These are phyloP conservation scores for Centropristis striata DNA, from an alignment of 2,113 vertebrate genomes.

Conservation along the genomic window DNA sequence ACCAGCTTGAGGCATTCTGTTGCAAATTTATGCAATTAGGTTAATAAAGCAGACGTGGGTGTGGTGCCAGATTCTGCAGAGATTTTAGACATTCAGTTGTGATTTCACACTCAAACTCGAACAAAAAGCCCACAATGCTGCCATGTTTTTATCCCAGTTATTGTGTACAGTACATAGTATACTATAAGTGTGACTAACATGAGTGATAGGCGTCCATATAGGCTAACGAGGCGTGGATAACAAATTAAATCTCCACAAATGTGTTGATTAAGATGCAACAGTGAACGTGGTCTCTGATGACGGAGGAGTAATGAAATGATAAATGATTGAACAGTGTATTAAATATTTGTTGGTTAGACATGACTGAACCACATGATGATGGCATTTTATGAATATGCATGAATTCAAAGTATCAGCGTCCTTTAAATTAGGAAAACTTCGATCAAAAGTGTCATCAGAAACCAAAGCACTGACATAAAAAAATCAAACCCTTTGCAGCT, in stretches of 20 bases:
- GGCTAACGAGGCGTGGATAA: conserved; percentile 62
- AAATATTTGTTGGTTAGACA: conserved; percentile 17
- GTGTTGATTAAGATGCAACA: conserved; percentile 62
- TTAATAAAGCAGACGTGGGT: conserved; percentile 43
- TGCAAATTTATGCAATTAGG: conserved; percentile 28
- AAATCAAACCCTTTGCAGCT: not conserved
- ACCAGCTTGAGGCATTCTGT: not conserved
- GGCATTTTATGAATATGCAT: not conserved
- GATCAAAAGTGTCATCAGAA: not conserved
- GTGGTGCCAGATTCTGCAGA: conserved; percentile 19
- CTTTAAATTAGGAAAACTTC: not conserved
- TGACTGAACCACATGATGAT: not conserved
- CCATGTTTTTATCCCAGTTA: not conserved
- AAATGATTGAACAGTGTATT: conserved; percentile 13
- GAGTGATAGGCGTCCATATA: conserved; percentile 33
- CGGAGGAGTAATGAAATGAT: not conserved
- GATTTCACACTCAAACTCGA: conserved; percentile 3
- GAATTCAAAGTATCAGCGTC: not conserved
- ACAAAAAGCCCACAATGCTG: not conserved
- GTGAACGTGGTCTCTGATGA: conserved; percentile 34
- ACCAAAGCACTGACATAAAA: not conserved
- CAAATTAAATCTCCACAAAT: conserved; percentile 57
- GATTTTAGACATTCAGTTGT: conserved; percentile 8
- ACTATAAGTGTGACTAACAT: conserved; percentile 34
- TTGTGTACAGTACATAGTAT: conserved; percentile 13